Conservation (phyloP, 2,797 vertebrate genomes). For the Peromyscus melanophrys region DNA sequence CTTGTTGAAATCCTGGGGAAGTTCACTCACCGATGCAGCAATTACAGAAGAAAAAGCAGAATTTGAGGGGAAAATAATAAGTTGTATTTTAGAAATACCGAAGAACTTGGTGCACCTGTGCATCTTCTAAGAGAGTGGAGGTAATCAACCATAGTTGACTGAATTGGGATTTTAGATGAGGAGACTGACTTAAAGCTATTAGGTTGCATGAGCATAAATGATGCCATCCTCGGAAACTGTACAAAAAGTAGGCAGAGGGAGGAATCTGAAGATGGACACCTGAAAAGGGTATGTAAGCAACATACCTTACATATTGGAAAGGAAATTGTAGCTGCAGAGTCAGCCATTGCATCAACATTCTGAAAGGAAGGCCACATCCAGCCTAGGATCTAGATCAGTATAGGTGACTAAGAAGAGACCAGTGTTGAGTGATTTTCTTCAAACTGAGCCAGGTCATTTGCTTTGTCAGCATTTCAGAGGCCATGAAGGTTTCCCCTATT, state of each 20-base stretch:
- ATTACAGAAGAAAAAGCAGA: constrained; percentile 21
- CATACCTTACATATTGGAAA: background rate
- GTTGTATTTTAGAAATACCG: background rate
- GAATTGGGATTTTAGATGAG: background rate
- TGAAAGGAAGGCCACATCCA: background rate
- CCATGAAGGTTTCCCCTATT: background rate
- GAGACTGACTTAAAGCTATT: background rate
- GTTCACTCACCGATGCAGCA: background rate
- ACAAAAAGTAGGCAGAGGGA: background rate
- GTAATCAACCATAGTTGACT: background rate
- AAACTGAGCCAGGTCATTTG: background rate
- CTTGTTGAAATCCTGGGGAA: background rate
- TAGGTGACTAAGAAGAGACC: background rate
- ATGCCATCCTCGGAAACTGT: background rate
- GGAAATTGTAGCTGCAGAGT: background rate
- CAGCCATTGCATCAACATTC: background rate
- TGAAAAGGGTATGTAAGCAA: background rate
- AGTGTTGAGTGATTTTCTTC: background rate
- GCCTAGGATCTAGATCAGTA: background rate
- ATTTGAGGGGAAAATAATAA: background rate
- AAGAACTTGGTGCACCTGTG: background rate
- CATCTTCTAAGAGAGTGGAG: background rate
- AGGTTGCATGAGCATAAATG: background rate
- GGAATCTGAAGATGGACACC: background rate
- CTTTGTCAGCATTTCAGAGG: background rate